Conservation (phyloP, 2,797 vertebrate species). For the Silurus lanzhouensis region DNA sequence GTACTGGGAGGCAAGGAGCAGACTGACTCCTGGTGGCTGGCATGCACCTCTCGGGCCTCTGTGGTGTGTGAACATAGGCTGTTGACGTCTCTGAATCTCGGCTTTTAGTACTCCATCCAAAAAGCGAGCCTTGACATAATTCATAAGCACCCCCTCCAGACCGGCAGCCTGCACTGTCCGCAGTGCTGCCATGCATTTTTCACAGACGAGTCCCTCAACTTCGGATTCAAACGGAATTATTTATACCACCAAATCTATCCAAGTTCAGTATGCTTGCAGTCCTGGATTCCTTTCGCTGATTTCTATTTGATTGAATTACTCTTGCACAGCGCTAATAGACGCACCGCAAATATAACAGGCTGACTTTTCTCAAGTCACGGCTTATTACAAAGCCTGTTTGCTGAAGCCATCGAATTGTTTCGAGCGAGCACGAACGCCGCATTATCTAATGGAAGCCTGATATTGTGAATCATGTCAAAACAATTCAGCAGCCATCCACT, state of each 20-base stretch:
- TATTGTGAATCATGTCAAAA: constrained; percentile 55
- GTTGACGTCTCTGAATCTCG: constrained; percentile 27
- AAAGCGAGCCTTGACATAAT: constrained; percentile 67
- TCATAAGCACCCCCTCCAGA: constrained; percentile 58
- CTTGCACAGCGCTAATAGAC: constrained; percentile 28
- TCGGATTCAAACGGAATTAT: constrained; percentile 59
- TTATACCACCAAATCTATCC: constrained; percentile 54
- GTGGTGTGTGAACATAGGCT: constrained; percentile 39
- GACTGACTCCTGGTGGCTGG: constrained; percentile 66
- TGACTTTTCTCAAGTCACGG: constrained; percentile 40
- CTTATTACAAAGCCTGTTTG: constrained; percentile 48
- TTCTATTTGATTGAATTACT: constrained; percentile 13
- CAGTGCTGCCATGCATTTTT: constrained; percentile 51
- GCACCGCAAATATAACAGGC: constrained; percentile 41
- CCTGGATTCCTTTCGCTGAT: constrained; percentile 33
- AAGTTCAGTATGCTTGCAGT: constrained; percentile 44
- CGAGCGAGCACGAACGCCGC: constrained; percentile 23
- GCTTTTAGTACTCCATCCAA: constrained; percentile 44
- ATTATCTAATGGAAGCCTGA: constrained; percentile 42
- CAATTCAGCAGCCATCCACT: constrained; percentile 42
- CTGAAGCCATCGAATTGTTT: constrained; percentile 37
- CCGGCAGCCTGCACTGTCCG: constrained; percentile 19
- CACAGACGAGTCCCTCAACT: constrained; percentile 39
- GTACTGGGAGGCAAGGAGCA: constrained; percentile 52
- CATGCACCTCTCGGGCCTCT: constrained; percentile 50